These are phyloP conservation scores for Alloscopus bannaensis DNA, from an alignment of 2,888 invertebrate genomes.

Conservation along the genomic window DNA sequence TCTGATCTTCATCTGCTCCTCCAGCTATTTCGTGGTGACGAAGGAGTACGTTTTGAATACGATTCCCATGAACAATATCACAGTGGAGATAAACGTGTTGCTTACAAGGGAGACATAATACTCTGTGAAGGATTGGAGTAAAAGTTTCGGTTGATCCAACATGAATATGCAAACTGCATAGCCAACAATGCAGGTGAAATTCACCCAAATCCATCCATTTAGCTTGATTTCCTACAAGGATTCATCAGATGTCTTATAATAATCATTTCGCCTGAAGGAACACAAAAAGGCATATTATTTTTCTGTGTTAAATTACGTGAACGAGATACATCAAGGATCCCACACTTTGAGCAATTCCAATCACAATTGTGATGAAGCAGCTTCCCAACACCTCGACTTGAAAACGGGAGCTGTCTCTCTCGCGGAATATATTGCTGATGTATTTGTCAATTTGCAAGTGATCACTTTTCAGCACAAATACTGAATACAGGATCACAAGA, in stretches of 20 bases:
- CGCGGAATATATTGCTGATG: conserved; percentile 46
- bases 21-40: background rate
- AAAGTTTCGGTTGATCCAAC: conserved; percentile 38
- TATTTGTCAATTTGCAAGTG: conserved; percentile 57
- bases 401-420: conserved; percentile 39
- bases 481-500: conserved; percentile 45
- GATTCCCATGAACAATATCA: conserved; percentile 47
- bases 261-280: conserved; percentile 1
- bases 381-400: conserved; percentile 47
- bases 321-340: conserved; percentile 56
- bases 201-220: conserved; percentile 58
- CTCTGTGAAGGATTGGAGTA: conserved; percentile 40
- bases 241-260: background rate
- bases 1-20: no score
- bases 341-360: conserved; percentile 47
- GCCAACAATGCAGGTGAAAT: conserved; percentile 46
- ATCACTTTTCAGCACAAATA: conserved; percentile 40
- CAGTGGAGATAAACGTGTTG: conserved; percentile 39
- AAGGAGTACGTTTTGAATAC: conserved; percentile 22
- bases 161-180: conserved; percentile 41
- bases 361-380: conserved; percentile 36
- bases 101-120: conserved; percentile 52
- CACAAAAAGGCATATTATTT: background rate
- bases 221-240: conserved; percentile 53
- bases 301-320: conserved; percentile 25